A percentile compares a stretch with the other conserved stretches of the same genome.
Conservation (phyloP, 1,140 invertebrate genomes). For the Spodoptera litura region DNA sequence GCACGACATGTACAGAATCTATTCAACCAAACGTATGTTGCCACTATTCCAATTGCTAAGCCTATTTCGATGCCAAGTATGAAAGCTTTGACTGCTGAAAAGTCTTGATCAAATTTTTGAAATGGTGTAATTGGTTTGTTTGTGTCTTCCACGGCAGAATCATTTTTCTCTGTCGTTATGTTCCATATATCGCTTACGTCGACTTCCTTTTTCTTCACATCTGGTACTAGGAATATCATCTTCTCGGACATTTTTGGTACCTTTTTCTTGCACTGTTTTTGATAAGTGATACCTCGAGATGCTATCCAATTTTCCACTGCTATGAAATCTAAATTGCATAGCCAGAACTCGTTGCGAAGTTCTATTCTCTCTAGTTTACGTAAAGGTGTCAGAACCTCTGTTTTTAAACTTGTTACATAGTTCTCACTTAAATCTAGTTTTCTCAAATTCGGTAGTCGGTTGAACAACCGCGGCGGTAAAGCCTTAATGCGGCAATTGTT, state of each 20-base stretch:
- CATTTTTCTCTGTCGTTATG: constrained; percentile 64
- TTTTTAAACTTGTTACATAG: constrained; percentile 78
- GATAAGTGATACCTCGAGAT: constrained; percentile 68
- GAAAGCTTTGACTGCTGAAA: constrained; percentile 79
- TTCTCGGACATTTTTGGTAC: constrained; percentile 79
- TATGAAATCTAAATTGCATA: constrained; percentile 78
- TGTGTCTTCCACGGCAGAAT: constrained; percentile 43
- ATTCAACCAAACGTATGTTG: constrained; percentile 79
- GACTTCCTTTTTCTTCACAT: constrained; percentile 59
- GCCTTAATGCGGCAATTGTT: constrained; percentile 83
- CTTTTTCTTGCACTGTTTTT: constrained; percentile 71
- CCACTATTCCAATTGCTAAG: constrained; percentile 76
- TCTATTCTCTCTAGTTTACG: constrained; percentile 77
- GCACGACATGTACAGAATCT: constrained; percentile 70
- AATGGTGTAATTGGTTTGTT: constrained; percentile 67
- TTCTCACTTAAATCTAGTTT: constrained; percentile 85
- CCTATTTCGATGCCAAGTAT: constrained; percentile 80
- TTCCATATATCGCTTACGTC: constrained; percentile 79
- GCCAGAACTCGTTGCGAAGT: constrained; percentile 79
- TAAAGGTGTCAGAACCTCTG: constrained; percentile 75
- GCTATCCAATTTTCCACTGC: constrained; percentile 76
- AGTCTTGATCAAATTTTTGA: constrained; percentile 77
- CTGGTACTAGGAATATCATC: constrained; percentile 70
- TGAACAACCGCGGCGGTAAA: constrained; percentile 79
- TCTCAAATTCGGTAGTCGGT: constrained; percentile 80